These are phyloP conservation scores for Catharus ustulatus DNA, from an alignment of 2,797 vertebrate species.

Conservation along the genomic window DNA sequence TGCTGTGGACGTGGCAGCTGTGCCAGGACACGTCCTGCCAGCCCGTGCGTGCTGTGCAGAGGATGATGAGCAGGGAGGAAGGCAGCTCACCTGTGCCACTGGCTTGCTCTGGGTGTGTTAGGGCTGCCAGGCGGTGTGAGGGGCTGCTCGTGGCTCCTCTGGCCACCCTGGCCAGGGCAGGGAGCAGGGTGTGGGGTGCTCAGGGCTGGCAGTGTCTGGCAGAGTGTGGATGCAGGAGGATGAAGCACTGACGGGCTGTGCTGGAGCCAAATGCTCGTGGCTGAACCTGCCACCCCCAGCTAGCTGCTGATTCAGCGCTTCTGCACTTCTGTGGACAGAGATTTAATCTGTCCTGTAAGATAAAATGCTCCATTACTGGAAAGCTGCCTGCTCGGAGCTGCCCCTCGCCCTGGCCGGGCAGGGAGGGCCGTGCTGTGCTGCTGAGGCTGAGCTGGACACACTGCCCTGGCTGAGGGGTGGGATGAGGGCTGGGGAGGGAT, in stretches of 20 bases:
- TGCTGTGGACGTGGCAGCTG: background rate
- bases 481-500: background rate
- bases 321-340: background rate
- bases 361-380: background rate
- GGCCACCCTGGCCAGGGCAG: rapidly evolving
- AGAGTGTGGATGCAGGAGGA: background rate
- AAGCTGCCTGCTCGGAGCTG: background rate
- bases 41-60: rapidly evolving
- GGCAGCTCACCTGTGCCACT: rapidly evolving
- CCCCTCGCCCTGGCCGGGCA: background rate
- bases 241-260: background rate
- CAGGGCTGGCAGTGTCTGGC: background rate
- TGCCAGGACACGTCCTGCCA: background rate
- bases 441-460: rapidly evolving
- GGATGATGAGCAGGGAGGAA: rapidly evolving
- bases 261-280: background rate
- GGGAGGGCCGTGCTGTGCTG: background rate
- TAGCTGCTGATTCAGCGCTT: slow-evolving; percentile 47
- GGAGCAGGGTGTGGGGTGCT: background rate
- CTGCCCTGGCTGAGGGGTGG: background rate
- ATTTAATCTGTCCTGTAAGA: background rate
- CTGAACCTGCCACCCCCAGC: background rate
- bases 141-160: background rate
- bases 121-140: background rate
- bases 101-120: background rate